These are phyloP conservation scores for Malaclemys terrapin DNA, from an alignment of 2,113 vertebrate genomes.

Conservation along the genomic window DNA sequence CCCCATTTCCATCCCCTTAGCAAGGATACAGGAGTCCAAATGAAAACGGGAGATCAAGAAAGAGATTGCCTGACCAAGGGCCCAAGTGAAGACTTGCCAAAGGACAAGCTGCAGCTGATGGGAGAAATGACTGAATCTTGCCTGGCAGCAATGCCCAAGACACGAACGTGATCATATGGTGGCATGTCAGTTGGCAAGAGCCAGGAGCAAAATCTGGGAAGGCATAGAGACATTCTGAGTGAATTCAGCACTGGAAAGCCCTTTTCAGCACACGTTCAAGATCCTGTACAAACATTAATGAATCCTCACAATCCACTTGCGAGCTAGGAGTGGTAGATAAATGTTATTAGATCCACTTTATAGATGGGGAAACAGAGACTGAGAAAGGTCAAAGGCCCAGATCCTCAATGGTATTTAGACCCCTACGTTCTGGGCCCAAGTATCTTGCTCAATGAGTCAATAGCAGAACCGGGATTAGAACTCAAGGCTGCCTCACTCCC, in stretches of 20 bases:
- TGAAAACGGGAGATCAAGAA: background rate
- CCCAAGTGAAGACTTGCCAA: background rate
- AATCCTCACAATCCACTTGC: conserved; percentile 5
- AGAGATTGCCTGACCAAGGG: background rate
- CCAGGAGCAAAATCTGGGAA: background rate
- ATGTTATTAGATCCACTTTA: background rate
- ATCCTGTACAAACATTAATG: background rate
- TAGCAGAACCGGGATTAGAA: background rate
- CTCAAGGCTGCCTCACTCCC: background rate
- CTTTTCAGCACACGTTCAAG: background rate
- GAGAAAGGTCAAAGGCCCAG: background rate
- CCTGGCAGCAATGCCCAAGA: background rate
- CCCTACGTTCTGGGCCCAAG: background rate
- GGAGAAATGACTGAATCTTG: background rate
- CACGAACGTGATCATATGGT: background rate
- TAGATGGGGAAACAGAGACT: background rate
- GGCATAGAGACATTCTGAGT: background rate
- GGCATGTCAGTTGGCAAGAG: background rate
- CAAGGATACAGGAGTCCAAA: background rate
- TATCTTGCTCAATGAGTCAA: background rate
- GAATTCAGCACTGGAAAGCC: conserved; percentile 3
- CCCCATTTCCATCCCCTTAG: background rate
- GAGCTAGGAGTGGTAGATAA: background rate
- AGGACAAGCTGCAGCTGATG: background rate
- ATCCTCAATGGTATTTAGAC: background rate